Evolutionary conservation across 2,113 vertebrate species (phyloP), one percentile per base, ranked within the genome.

Genomic region (Tychaedon coryphoeus): DNA sequence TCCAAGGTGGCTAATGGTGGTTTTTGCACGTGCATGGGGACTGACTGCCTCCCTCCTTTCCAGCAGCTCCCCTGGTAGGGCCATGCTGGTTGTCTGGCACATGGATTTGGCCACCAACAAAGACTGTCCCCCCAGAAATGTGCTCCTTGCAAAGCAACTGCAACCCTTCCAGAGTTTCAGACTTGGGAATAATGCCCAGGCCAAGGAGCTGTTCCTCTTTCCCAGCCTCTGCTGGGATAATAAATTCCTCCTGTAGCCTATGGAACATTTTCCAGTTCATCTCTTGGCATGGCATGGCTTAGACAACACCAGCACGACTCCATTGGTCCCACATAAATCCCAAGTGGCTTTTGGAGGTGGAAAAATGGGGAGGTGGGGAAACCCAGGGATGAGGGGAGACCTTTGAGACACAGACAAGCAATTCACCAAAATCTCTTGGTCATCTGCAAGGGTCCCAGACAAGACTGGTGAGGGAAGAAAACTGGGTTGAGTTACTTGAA

Each of bases 311-410:
- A 66, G 60, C 65, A 74, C 71, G 81, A 50, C 34, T 81, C 42
- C 36, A 40, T 9, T 0, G 0, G 26, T 58, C 19, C 54, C 47
- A 24, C 0, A 1, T 11, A 58, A 56, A 71, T 38, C 31, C 50
- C 28, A 22, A 45, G n/a, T 3, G 10, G 45, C 47, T 58, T 71
- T 58, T 50, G 50, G 82, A 79, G 78, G 10, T 34, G 53, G 61
- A 51, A 56, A 61, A 88, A 42, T 22, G 3, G 20, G 28, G 65
- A 31, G 56, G 36, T 25, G 3, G 24, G 28, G 65, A 31, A 60
- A 33, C 15, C 19, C 53, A n/a, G 53, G 34, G 26, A n/a, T 2
- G 3, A 82, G 19, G 16, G 15, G 24, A 51, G 33, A 64, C 18
- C 34, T 88, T 53, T 54, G 77, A 75, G 36, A n/a, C 31, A 56